A percentile compares a stretch with the other conserved stretches of the same genome.
Evolutionary conservation across 2,797 vertebrate genomes (phyloP).

Genomic region (Coreius guichenoti): DNA sequence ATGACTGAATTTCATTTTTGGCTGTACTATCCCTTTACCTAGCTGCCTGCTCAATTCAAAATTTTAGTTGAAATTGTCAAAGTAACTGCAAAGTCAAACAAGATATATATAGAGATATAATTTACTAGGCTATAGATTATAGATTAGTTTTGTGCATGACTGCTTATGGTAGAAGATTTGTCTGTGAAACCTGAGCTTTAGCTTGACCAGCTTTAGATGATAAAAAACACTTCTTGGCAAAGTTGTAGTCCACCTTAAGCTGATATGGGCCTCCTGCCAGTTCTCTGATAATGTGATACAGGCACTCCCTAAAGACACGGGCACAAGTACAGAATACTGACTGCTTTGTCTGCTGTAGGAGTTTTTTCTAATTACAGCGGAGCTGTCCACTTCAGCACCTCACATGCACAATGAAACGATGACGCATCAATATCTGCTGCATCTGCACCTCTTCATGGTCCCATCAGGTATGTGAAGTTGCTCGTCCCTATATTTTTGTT

Average conservation of each 20-base stretch:
- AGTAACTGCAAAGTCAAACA: not conserved
- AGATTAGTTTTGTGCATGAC: not conserved
- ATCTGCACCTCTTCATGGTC: not conserved
- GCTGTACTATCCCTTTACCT: not conserved
- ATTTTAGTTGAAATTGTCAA: not conserved
- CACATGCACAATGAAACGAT: not conserved
- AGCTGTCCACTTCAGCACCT: constrained; percentile 63
- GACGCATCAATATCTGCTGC: constrained; percentile 3
- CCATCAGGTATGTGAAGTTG: constrained; percentile 1
- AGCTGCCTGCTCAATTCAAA: not conserved
- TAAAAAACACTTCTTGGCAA: not conserved
- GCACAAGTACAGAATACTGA: not conserved
- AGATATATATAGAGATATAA: not conserved
- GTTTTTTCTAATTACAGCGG: constrained; percentile 8
- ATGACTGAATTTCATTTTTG: not conserved
- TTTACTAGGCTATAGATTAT: not conserved
- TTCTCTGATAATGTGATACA: constrained; percentile 22
- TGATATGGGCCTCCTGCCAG: not conserved
- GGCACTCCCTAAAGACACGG: constrained; percentile 15
- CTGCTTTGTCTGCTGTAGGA: constrained; percentile 17
- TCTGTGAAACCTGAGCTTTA: not conserved
- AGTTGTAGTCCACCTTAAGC: constrained; percentile 8
- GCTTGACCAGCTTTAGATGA: not conserved
- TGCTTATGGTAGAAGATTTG: not conserved
- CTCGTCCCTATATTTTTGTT: not conserved